Evolutionary conservation across 2,888 invertebrate species (phyloP), one percentile per base, ranked within the genome.

Genomic region (Archaeoteleia sp.): DNA sequence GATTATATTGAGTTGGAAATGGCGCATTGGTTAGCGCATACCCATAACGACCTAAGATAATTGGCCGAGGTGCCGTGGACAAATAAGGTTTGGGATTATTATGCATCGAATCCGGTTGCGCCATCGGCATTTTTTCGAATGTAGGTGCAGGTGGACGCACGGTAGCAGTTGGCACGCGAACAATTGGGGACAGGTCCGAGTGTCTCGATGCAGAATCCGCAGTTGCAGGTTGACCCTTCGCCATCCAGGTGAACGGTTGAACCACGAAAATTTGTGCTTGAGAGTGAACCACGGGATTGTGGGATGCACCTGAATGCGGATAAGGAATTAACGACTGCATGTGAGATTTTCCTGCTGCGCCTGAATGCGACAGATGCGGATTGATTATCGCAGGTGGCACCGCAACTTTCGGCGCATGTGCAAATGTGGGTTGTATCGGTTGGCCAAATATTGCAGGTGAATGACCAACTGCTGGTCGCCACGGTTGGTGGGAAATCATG

Each of bases 21-120:
- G 67, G 68, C 0, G 57, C 72, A 20, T 71, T 67, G 5, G 67
- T 69, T 0, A 72, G 37, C 0, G 68, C 74, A 17, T 74, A 74
- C 0, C 74, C 74, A 25, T 68, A 68, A 17, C 74, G 70, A 1
- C 73, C 74, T 1, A 74, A 54, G 1, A 71, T 61, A 9, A 74
- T 14, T 7, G 69, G 72, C 29, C 58, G 66, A 3, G 55, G 48
- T 0, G 55, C 65, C 2, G 51, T 23, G 39, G 57, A 51, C 1
- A 63, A 1, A 7, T 49, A 49, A n/a, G 62, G 70, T 5, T 27
- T 9, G 6, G 39, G 49, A 13, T 57, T 25, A 1, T 46, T 37
- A 1, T 53, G 39, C 13, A 48, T 32, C 0, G 57, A 43, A 10
- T 57, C 61, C 1, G 46, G 57, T 35, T 61, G 57, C 27, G 12